These are phyloP conservation scores for Ceyx cyanopectus DNA, from an alignment of 2,113 vertebrate species.

Conservation along the genomic window DNA sequence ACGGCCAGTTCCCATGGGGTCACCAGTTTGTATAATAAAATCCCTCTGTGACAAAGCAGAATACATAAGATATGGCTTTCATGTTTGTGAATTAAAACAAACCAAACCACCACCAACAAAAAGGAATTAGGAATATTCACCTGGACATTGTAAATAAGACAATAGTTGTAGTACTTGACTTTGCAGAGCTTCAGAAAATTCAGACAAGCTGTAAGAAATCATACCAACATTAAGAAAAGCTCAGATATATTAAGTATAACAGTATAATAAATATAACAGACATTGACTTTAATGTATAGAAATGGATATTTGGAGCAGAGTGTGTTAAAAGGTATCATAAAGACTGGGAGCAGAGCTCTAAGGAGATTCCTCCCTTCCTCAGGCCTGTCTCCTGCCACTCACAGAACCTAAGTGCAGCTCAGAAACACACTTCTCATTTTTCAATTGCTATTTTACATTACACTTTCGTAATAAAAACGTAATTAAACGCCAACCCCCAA, in stretches of 20 bases:
- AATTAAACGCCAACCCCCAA: no score
- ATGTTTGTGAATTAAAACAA: neutral
- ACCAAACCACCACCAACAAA: neutral
- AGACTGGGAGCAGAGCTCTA: fast-evolving
- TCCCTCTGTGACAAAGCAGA: constrained; percentile 83
- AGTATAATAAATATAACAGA: neutral
- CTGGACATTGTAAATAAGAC: constrained; percentile 96
- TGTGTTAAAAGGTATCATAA: fast-evolving
- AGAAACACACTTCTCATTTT: fast-evolving
- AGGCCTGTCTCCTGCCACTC: neutral
- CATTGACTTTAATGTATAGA: fast-evolving
- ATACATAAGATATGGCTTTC: neutral
- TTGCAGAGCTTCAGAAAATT: constrained; percentile 99
- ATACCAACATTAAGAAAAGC: neutral
- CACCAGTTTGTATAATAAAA: constrained; percentile 95
- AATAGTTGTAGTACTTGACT: constrained; percentile 97
- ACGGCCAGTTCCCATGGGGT: constrained; percentile 92
- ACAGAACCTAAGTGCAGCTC: neutral
- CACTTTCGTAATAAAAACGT: neutral
- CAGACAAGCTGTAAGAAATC: constrained; percentile 84
- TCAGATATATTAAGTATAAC: fast-evolving
- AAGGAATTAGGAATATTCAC: constrained; percentile 72
- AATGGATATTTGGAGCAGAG: neutral
- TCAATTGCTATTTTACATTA: neutral
- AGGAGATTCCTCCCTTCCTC: no score